Conservation (phyloP, 2,888 invertebrate genomes). For the Cataglyphis cursor region DNA sequence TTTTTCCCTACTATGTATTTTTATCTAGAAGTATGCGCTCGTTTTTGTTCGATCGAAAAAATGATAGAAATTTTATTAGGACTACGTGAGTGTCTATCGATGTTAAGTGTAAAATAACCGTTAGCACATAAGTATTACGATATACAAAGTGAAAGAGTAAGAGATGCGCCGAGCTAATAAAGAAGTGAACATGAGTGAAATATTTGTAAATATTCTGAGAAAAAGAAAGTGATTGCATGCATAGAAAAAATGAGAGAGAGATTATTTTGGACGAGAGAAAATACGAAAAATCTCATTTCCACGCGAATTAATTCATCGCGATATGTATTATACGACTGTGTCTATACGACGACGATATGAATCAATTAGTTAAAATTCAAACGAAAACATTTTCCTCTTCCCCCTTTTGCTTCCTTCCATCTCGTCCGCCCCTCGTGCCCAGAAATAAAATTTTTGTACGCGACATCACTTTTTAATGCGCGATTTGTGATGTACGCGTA, state of each 20-base stretch:
- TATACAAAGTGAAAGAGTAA: not conserved
- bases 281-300: conserved; percentile 40
- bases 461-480: not conserved
- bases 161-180: not conserved
- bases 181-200: conserved; percentile 10
- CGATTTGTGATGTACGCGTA: conserved; percentile 12
- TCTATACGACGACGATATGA: conserved; percentile 49
- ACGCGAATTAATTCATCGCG: conserved; percentile 45
- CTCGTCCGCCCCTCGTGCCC: not conserved
- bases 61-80: conserved; percentile 70
- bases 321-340: conserved; percentile 63
- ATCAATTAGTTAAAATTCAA: conserved; percentile 5
- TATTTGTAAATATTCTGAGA: conserved; percentile 54
- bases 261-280: conserved; percentile 59
- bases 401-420: not conserved
- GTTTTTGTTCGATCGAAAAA: conserved; percentile 4
- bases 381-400: not conserved
- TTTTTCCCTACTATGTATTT: conserved; percentile 4
- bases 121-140: conserved; percentile 74
- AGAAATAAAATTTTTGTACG: not conserved
- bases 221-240: conserved; percentile 40
- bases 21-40: conserved; percentile 18
- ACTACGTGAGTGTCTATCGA: conserved; percentile 78
- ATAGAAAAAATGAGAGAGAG: conserved; percentile 9
- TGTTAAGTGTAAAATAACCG: conserved; percentile 81